These are phyloP conservation scores for Peromyscus aztecus DNA, from an alignment of 2,797 vertebrate species.

Conservation along the genomic window DNA sequence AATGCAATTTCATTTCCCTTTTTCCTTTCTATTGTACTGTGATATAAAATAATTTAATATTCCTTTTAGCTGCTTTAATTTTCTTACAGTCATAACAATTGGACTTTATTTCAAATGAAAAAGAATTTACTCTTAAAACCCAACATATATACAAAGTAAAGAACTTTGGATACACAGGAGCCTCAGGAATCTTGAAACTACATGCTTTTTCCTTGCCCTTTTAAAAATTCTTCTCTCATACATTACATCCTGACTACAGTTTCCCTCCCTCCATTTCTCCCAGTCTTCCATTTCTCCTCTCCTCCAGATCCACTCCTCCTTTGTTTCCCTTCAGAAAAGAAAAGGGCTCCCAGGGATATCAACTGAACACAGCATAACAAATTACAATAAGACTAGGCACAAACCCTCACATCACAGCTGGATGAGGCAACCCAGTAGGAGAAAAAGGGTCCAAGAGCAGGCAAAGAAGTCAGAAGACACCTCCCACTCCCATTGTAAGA, in stretches of 20 bases:
- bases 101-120: background rate
- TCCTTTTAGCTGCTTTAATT: slow-evolving; percentile 53
- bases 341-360: background rate
- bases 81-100: slow-evolving; percentile 52
- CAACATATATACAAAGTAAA: background rate
- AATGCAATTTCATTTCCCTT: slow-evolving; percentile 34
- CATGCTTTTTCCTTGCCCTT: background rate
- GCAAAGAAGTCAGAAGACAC: background rate
- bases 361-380: background rate
- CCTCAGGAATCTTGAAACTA: background rate
- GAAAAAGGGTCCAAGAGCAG: background rate
- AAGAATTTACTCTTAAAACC: background rate
- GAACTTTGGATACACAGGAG: background rate
- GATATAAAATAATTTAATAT: background rate
- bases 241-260: background rate
- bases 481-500: background rate
- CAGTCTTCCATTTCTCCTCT: background rate
- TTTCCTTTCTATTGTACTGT: background rate
- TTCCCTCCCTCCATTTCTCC: background rate
- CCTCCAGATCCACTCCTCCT: background rate
- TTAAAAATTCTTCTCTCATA: background rate
- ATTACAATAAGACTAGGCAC: background rate
- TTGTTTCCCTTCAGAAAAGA: background rate
- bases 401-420: background rate
- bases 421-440: background rate